Evolutionary conservation across 2,888 invertebrate species (phyloP), one percentile per base, ranked within the genome.

Genomic region (Adineta ricciae): DNA sequence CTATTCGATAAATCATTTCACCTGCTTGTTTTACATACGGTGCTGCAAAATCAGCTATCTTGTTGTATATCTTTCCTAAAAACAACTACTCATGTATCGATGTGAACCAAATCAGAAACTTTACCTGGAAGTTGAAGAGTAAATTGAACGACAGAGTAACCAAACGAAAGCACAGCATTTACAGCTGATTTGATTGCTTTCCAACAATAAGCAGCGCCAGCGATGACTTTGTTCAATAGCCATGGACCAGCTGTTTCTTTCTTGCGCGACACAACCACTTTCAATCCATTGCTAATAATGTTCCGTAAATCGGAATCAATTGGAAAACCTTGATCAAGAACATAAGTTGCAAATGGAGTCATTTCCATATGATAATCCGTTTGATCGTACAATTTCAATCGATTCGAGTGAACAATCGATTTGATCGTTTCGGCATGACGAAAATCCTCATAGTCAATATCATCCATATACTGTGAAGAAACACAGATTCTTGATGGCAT

Each of bases 321-420:
- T 54, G 5, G 8, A 8, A 83, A 85, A 64, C 72, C 72, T 83
- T 85, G 83, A 41, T 83, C 83, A 83, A 56, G 83, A n/a, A 52
- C 38, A 41, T 85, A 83, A 83, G 83, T 72, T 32, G 85, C 72
- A 85, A 85, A 85, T 8, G 85, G 72, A 36, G 19, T 32, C 9
- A 82, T 24, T 9, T 38, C 82, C 7, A 82, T 4, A 82, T 82
- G 82, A 41, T 82, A 46, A 38, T 14, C 5, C 9, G 46, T 82
- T 27, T 82, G 82, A 46, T 82, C 82, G 5, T 27, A 41, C 21
- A 82, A 27, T 46, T 82, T 82, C 7, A 27, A n/a, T 38, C 82
- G 82, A 46, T 46, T 21, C 5, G 38, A 24, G 27, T 82, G 7
- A 41, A 82, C 27, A 46, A 82, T 46, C 5, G 5, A 8, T 46